A percentile compares a stretch with the other conserved stretches of the same genome.
phyloP scores from a whole-genome alignment of 2,113 vertebrate genomes.

The Eurystomus gularis region DNA sequence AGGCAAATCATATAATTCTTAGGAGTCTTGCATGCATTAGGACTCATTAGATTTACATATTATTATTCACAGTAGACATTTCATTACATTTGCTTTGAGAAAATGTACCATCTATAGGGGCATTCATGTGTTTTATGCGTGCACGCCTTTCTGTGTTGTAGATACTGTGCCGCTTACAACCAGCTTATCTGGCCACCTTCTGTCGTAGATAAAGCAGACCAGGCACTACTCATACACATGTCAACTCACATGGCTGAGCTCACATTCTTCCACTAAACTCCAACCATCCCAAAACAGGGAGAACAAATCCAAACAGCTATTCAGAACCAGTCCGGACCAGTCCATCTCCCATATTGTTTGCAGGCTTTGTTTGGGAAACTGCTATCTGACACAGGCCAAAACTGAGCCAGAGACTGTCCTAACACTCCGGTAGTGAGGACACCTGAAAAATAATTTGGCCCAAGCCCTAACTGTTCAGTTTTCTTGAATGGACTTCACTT shows the following conservation, averaged over 20 bases:
- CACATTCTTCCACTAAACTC: not conserved
- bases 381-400: not conserved
- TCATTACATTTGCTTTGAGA: slow-evolving; percentile 33
- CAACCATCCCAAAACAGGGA: not conserved
- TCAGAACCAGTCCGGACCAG: not conserved
- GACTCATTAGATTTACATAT: slow-evolving; percentile 44
- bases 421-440: not conserved
- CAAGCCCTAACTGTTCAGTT: not conserved
- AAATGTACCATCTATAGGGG: not conserved
- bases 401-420: not conserved
- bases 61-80: slow-evolving; percentile 39
- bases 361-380: not conserved
- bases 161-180: fast-evolving
- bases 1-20: slow-evolving; percentile 31
- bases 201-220: not conserved
- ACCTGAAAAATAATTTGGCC: not conserved
- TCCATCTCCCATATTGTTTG: not conserved
- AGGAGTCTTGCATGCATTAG: not conserved
- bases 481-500: not conserved
- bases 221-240: not conserved
- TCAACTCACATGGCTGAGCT: not conserved
- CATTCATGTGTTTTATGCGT: not conserved
- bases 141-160: not conserved
- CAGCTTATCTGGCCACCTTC: not conserved
- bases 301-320: not conserved